Percentiles rank a stretch among this genome's conserved stretches.
Conservation (phyloP, 2,113 vertebrate genomes). For the Petrocephalus zakoni region DNA sequence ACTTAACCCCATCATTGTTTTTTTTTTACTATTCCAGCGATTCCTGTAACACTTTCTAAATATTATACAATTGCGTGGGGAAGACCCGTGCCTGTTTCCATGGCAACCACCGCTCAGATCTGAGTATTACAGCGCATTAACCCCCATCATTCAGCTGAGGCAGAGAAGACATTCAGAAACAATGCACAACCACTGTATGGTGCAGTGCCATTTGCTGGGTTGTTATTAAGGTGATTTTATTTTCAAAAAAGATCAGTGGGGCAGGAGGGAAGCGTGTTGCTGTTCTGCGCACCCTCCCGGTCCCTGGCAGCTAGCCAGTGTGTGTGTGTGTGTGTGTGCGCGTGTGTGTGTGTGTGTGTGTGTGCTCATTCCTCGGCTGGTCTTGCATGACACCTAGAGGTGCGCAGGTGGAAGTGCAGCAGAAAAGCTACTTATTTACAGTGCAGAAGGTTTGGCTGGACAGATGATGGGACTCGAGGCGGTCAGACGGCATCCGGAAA, state of each 20-base stretch:
- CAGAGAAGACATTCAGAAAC: not conserved
- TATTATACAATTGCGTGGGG: not conserved
- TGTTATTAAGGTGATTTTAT: not conserved
- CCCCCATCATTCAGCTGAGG: not conserved
- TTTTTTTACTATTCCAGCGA: not conserved
- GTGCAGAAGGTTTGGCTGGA: no score
- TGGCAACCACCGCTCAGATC: not conserved
- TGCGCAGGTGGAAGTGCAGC: not conserved
- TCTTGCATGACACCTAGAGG: not conserved
- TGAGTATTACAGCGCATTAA: not conserved
- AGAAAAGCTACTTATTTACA: no score
- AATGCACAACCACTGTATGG: not conserved
- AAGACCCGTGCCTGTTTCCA: conserved; percentile 8
- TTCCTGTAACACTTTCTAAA: not conserved
- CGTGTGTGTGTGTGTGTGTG: not conserved
- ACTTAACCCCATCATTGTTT: not conserved
- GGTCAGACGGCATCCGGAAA: no score
- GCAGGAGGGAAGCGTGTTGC: not conserved
- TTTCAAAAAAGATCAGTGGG: not conserved
- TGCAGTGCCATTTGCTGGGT: not conserved
- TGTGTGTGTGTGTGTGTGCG: no score
- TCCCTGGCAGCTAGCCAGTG: no score
- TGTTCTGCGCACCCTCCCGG: no score
- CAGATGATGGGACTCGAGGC: no score
- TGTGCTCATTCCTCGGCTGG: not conserved